Base-by-base conservation (phyloP, 2,113 vertebrate genomes). In the human region DNA sequence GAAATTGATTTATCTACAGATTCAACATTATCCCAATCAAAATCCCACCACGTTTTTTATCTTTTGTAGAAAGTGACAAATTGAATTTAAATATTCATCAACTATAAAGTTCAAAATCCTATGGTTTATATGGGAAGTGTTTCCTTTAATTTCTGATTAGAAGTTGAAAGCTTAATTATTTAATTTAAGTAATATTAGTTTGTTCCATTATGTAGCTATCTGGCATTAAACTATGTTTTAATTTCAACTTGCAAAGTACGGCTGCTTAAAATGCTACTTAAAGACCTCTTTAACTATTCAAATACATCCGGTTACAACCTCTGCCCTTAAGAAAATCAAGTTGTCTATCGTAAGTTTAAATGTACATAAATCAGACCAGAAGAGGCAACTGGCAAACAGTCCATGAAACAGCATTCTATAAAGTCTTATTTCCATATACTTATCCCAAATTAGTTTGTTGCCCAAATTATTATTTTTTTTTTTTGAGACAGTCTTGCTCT, bases 261-360 rank as follows among this genome's bases (percentile, higher is more conserved):
- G 2, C 18, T 89, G 16, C 78, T 80, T 93, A 95, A 85, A 89
- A 80, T 86, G 38, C 61, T 57, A 89, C 52, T 73, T 95, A 72
- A 73, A 96, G 66, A 90, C 22, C 9, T 17, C 11, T 89, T 84
- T 90, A 92, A 89, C 25, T 95, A 89, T 73, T 85, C 70, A 72
- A 92, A 14, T 80, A 6, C 3, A 73, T 78, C 4, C 48, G 27
- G 12, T 83, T 88, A 88, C 6, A 90, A 76, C n/a, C 6, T 72
- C 61, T 73, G 45, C 30, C 43, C 43, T 93, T 79, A 91, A 82
- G 45, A 66, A 66, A 94, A 88, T 70, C 85, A 95, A 61, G 8
- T 52, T 90, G 72, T 38, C 3, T 55, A 43, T 72, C 50, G 1
- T 43, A 87, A 40, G 10, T 72, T 61, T 92, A 95, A 86, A 92